Evolutionary conservation across 1,140 invertebrate species (phyloP).

Genomic region (Stegodyphus mimosarum): DNA sequence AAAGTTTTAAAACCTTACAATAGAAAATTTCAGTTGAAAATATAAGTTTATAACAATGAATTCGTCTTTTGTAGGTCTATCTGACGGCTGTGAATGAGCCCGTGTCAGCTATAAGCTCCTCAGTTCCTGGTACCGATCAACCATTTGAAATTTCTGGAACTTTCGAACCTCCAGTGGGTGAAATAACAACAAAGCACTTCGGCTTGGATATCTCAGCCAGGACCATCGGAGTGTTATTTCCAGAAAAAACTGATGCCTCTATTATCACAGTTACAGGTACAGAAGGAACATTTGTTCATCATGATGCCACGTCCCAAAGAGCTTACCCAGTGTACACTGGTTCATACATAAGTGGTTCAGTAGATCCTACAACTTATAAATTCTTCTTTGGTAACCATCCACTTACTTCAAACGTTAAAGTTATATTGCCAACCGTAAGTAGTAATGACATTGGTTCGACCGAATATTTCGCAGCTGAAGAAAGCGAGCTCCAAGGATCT

Average conservation of each 20-base stretch:
- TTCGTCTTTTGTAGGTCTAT: slow-evolving; percentile 32
- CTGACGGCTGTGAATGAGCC: slow-evolving; percentile 54
- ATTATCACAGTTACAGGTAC: slow-evolving; percentile 66
- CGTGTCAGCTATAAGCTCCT: slow-evolving; percentile 18
- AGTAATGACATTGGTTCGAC: neutral
- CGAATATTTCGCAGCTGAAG: slow-evolving; percentile 23
- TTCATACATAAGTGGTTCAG: slow-evolving; percentile 63
- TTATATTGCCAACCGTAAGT: slow-evolving; percentile 11
- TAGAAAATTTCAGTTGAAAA: neutral
- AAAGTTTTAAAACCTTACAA: too few species aligned
- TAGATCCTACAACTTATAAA: slow-evolving; percentile 65
- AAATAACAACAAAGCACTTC: slow-evolving; percentile 31
- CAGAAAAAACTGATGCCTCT: slow-evolving; percentile 59
- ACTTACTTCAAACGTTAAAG: slow-evolving; percentile 26
- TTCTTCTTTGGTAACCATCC: slow-evolving; percentile 66
- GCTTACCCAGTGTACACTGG: slow-evolving; percentile 67
- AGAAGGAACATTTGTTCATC: slow-evolving; percentile 65
- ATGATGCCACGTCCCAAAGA: slow-evolving; percentile 60
- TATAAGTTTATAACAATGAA: neutral
- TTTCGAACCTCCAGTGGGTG: slow-evolving; percentile 52
- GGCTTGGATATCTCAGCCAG: slow-evolving; percentile 25
- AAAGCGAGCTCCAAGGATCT: slow-evolving; percentile 19
- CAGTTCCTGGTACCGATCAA: neutral
- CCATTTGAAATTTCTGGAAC: slow-evolving; percentile 27
- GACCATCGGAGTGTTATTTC: slow-evolving; percentile 39